Evolutionary conservation across 2,797 vertebrate genomes (phyloP).

Genomic region (Rallus crepitans): DNA sequence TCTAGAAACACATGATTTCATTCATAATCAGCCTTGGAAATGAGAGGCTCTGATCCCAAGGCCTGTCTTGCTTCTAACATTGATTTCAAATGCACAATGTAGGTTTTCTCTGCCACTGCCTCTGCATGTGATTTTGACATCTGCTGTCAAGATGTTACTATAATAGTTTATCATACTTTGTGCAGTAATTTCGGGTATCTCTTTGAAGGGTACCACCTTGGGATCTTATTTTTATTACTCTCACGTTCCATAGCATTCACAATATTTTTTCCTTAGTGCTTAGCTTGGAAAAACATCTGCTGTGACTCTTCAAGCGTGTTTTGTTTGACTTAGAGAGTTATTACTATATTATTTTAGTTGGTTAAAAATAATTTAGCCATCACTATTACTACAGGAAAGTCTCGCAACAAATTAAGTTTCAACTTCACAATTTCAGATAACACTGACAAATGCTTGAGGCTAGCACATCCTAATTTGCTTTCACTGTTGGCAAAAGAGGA

Average conservation of each 20-base stretch:
- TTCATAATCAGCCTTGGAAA: not conserved
- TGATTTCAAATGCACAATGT: not conserved
- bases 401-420: not conserved
- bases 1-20: not conserved
- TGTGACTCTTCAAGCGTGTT: not conserved
- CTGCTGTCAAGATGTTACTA: not conserved
- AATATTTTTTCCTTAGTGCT: not conserved
- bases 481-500: not conserved
- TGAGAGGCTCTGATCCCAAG: not conserved
- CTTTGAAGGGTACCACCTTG: not conserved
- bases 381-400: not conserved
- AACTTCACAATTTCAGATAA: not conserved
- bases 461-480: not conserved
- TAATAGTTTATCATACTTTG: not conserved
- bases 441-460: not conserved
- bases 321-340: not conserved
- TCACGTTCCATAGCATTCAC: not conserved
- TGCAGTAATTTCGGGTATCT: not conserved
- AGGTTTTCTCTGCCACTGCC: not conserved
- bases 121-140: not conserved
- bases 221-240: not conserved
- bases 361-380: not conserved
- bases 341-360: not conserved
- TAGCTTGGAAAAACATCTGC: not conserved
- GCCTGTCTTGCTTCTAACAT: not conserved